Evolutionary conservation across 2,113 vertebrate genomes (phyloP), one percentile per base, ranked within the genome.

Genomic region (Taurulus bubalis): DNA sequence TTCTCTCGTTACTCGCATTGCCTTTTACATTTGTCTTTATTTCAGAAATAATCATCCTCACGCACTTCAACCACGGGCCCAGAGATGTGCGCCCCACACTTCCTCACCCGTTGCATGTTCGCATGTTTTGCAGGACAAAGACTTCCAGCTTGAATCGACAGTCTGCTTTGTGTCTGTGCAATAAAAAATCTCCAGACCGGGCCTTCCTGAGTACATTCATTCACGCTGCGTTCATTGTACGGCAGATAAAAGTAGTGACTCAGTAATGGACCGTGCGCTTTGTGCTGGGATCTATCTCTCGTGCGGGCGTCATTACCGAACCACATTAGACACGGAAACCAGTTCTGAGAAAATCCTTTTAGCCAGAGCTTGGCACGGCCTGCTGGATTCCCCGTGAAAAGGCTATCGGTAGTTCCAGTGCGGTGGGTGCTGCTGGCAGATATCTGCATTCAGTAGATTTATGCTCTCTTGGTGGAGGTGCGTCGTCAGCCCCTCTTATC

Each of bases 221-320:
- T 65, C 56, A 38, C 2, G 12, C 42, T 83, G 30, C 4, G 42
- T 22, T 80, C 76, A 72, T 74, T 75, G 75, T 83, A 0, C 28
- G 38, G 47, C 66, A 71, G 81, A 90, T 90, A 69, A 82, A 90
- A 86, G 85, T 51, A 72, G 68, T 47, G 70, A 81, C 58, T 83
- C 78, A 28, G 75, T 89, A 90, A 92, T 87, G 75, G 86, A 64
- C 88, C 86, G 88, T 84, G 90, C 87, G 82, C 78, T 72, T 84
- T 76, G 76, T 70, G 75, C 81, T 72, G 74, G 74, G 75, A 79
- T 79, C 77, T 62, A 68, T 75, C 81, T 88, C 70, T 71, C 49
- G 66, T 26, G 70, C 67, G 14, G 56, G 40, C 66, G 4, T 85
- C 76, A 81, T 85, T 88, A 76, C 71, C 10, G n/a, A 84, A 82